Conservation (phyloP, 64 coral and sea anemone species). For the Stichodactyla mertensii region DNA sequence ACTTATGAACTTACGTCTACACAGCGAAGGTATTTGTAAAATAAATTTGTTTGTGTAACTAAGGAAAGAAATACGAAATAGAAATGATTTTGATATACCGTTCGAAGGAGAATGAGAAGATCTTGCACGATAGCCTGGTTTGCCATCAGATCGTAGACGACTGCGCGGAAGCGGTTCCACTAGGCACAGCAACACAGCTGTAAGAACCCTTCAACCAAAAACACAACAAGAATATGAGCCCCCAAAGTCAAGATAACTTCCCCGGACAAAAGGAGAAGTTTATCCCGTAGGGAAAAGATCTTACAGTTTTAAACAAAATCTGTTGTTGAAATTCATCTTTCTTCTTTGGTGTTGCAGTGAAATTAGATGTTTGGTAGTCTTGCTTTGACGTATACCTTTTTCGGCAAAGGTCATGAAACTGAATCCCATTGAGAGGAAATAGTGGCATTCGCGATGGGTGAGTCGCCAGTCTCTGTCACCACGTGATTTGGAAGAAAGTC, state of each 20-base stretch:
- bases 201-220: background rate
- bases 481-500: background rate
- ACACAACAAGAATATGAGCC: background rate
- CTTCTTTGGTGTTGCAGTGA: background rate
- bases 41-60: background rate
- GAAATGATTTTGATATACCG: background rate
- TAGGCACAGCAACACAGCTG: background rate
- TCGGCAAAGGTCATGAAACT: slow-evolving; percentile 14
- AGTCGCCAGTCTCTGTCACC: background rate
- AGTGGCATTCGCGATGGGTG: slow-evolving; percentile 9
- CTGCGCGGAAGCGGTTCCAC: slow-evolving; percentile 1
- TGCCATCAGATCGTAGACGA: background rate
- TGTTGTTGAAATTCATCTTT: background rate
- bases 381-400: slow-evolving; percentile 6
- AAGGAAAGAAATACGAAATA: background rate
- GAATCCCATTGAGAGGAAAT: slow-evolving; percentile 5
- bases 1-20: background rate
- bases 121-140: background rate
- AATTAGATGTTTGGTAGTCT: background rate
- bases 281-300: background rate
- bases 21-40: background rate
- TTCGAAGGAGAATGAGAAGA: background rate
- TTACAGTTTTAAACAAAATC: background rate
- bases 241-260: background rate
- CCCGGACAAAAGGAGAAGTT: background rate